phyloP scores from a whole-genome alignment of 2,113 vertebrate genomes.

The Bambusicola thoracicus region DNA sequence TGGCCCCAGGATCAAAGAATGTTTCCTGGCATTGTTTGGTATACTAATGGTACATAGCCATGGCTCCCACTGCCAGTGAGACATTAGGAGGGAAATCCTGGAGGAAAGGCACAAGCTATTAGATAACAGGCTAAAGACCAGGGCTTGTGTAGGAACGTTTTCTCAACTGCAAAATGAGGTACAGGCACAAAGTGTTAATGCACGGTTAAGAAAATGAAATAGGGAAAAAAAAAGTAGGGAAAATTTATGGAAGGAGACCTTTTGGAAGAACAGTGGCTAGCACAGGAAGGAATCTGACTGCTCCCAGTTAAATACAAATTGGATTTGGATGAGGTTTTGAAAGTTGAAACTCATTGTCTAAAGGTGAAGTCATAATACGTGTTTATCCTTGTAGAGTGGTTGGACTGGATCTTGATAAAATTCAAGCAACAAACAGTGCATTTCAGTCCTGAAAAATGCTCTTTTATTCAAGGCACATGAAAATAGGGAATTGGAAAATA shows the following conservation, averaged over 20 bases:
- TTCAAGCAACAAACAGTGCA: neutral
- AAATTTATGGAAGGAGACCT: neutral
- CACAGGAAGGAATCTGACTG: neutral
- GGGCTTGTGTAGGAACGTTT: neutral
- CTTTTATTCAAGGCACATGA: neutral
- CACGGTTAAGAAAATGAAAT: neutral
- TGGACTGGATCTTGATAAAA: neutral
- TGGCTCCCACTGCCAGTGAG: neutral
- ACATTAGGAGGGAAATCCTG: neutral
- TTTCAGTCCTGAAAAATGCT: neutral
- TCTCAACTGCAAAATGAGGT: neutral
- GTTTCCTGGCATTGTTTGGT: conserved; percentile 26
- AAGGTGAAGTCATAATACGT: neutral
- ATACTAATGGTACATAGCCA: neutral
- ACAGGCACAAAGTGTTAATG: neutral
- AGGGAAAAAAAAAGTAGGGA: neutral
- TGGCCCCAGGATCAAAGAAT: neutral
- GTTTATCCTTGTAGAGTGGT: neutral
- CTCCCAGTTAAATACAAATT: neutral
- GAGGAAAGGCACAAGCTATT: neutral
- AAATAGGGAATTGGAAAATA: neutral
- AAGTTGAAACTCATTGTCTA: neutral
- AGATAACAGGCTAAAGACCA: neutral
- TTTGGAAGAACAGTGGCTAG: neutral
- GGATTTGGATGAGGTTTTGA: neutral